Base-by-base conservation (phyloP, 2,888 invertebrate genomes). In the Heliconius aoede region DNA sequence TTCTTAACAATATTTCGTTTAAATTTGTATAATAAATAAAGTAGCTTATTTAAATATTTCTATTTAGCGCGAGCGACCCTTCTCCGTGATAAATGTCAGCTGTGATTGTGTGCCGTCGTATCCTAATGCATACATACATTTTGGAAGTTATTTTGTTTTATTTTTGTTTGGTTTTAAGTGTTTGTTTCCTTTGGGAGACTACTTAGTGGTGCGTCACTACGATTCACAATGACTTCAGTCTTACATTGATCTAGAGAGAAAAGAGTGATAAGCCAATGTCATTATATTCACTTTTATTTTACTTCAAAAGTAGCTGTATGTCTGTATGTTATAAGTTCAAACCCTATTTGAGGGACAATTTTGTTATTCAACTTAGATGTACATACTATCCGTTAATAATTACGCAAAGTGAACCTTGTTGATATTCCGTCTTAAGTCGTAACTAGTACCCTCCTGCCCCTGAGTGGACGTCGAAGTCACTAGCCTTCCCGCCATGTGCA, bases 71-170 rank as follows among this genome's bases (percentile, higher is more conserved):
- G 28, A 5, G n/a, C n/a, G n/a, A 36, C 55, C 64, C 18, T 61
- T 36, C 36, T 36, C 36, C 28, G 62, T 72, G 75, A 75, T 62
- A 55, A 71, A 75, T 71, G 75, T 75, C 51, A 15, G 32, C 64
- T 32, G 24, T 55, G 62, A 76, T 76, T 51, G 46, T 36, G 30
- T 64, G 28, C 15, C 36, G 71, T n/a, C 26, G 55, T 55, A 11
- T 71, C 60, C 40, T 71, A 58, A 36, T 55, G 71, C 24, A 58
- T n/a, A n/a, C n/a, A 24, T 24, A n/a, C 51, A 15, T 58, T 71
- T 71, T 32, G 30, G 55, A 32, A 58, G 32, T 30, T 55, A 55
- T 55, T 32, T 32, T 55, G 9, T 67, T 40, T 28, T 28, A 51
- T 51, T 46, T 68, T 68, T 68, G 21, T 18, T 68, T 68, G 21